Evolutionary conservation across 35 echinoderm and acorn worm species (phyloP).

Genomic region (Apostichopus californicus): DNA sequence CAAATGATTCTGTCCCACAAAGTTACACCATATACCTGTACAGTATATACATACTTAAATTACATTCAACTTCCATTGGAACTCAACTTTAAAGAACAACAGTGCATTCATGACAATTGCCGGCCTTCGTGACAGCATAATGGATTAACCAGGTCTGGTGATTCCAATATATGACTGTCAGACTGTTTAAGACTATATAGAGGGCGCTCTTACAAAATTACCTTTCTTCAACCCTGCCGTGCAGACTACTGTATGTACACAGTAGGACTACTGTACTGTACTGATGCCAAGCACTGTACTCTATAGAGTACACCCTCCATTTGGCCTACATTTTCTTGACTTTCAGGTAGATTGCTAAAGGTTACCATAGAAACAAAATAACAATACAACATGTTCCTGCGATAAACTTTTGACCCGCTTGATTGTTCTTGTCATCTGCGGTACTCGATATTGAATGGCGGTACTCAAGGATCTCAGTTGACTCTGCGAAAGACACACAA

Average conservation of each 20-base stretch:
- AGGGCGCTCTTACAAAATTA: not conserved
- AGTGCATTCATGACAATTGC: too few species aligned
- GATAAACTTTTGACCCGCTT: not conserved
- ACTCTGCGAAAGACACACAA: too few species aligned
- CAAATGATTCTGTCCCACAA: too few species aligned
- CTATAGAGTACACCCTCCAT: not conserved
- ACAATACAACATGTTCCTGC: not conserved
- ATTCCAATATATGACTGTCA: too few species aligned
- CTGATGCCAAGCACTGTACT: too few species aligned
- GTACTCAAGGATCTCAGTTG: not conserved
- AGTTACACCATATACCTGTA: too few species aligned
- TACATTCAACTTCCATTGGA: too few species aligned
- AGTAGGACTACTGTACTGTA: not conserved
- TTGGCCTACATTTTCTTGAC: constrained; percentile 1
- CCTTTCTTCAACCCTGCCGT: not conserved
- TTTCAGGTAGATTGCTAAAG: not conserved
- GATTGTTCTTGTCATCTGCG: not conserved
- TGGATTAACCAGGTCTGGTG: too few species aligned
- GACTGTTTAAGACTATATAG: not conserved
- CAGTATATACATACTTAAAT: too few species aligned
- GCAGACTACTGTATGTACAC: not conserved
- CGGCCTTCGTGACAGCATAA: too few species aligned
- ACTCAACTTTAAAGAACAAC: too few species aligned
- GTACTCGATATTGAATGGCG: not conserved
- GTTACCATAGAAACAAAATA: constrained; percentile 8